Evolutionary conservation across 1,140 invertebrate species (phyloP).

Genomic region (Drosophila pallidifrons): DNA sequence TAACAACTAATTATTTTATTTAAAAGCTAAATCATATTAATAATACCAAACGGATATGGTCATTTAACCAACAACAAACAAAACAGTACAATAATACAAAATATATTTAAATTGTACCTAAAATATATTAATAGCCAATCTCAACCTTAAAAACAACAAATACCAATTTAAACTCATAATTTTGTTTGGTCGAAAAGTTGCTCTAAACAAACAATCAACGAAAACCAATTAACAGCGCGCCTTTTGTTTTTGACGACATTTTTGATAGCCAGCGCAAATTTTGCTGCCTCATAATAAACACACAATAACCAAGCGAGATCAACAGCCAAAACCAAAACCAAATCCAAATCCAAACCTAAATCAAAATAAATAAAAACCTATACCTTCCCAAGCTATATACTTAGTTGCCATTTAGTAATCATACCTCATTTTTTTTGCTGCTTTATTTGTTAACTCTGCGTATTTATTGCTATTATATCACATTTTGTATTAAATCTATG

Average conservation of each 20-base stretch:
- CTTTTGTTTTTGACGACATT: slow-evolving; percentile 36
- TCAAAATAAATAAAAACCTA: slow-evolving; percentile 17
- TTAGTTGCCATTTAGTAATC: slow-evolving; percentile 50
- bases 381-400: slow-evolving; percentile 19
- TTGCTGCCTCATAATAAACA: slow-evolving; percentile 52
- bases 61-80: slow-evolving; percentile 83
- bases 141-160: slow-evolving; percentile 51
- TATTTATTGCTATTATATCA: slow-evolving; percentile 33
- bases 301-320: slow-evolving; percentile 72
- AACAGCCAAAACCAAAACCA: slow-evolving; percentile 49
- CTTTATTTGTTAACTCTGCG: slow-evolving; percentile 68
- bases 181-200: slow-evolving; percentile 73
- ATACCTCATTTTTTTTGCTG: slow-evolving; percentile 61
- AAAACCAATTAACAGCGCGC: slow-evolving; percentile 62
- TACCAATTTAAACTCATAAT: slow-evolving; percentile 51
- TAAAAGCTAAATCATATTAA: slow-evolving; percentile 62
- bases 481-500: slow-evolving; percentile 26
- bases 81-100: slow-evolving; percentile 52
- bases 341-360: slow-evolving; percentile 40
- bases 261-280: slow-evolving; percentile 55
- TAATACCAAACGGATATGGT: slow-evolving; percentile 84
- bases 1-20: slow-evolving; percentile 75
- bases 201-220: slow-evolving; percentile 52
- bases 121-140: slow-evolving; percentile 56
- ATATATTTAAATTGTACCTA: slow-evolving; percentile 67